Percentiles rank a stretch among this genome's conserved stretches.
Conservation (phyloP, 2,113 vertebrate species). For the Scortum barcoo region DNA sequence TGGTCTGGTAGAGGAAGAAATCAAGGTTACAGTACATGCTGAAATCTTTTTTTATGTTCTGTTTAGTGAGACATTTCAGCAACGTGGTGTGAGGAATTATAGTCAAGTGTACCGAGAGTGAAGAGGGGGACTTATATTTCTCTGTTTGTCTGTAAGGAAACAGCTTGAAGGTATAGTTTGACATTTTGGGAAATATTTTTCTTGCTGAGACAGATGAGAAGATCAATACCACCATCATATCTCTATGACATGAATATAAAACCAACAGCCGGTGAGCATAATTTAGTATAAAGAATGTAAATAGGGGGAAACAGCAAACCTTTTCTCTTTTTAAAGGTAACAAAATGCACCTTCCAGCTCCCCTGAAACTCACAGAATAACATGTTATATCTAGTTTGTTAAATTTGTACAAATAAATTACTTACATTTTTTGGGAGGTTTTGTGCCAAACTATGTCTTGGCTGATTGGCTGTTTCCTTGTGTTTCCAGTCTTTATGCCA, state of each 20-base stretch:
- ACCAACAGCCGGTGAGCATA: neutral
- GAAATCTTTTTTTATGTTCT: constrained; percentile 12
- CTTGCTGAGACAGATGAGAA: constrained; percentile 3
- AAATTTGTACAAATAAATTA: neutral
- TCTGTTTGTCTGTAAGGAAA: constrained; percentile 41
- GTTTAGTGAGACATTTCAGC: constrained; percentile 2
- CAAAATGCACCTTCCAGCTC: neutral
- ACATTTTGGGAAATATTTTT: neutral
- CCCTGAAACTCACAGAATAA: neutral
- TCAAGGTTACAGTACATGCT: constrained; percentile 6
- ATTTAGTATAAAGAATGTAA: constrained; percentile 13
- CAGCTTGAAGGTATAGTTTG: neutral
- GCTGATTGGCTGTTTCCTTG: neutral
- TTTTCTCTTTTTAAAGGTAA: neutral
- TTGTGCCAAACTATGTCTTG: neutral
- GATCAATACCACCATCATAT: neutral
- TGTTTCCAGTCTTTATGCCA: constrained; percentile 4
- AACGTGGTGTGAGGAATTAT: constrained; percentile 2
- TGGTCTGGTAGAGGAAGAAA: constrained; percentile 27
- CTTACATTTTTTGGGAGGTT: neutral
- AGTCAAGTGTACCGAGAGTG: neutral
- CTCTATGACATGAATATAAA: neutral
- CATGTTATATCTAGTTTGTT: neutral
- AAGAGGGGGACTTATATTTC: constrained; percentile 30
- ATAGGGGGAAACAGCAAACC: neutral